Evolutionary conservation across 2,888 invertebrate genomes (phyloP).

Genomic region (Ceramica pisi): DNA sequence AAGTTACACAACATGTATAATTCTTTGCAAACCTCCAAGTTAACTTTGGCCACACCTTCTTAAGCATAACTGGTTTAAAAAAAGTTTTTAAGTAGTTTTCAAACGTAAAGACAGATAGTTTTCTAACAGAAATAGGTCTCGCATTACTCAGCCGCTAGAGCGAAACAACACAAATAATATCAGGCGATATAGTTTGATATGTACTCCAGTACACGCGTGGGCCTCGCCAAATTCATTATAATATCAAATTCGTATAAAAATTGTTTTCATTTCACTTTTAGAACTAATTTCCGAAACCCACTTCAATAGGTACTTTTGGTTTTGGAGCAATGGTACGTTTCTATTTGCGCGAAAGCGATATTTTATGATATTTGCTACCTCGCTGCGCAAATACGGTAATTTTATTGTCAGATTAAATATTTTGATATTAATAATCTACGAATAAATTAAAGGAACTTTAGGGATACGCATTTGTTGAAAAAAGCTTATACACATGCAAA

Average conservation of each 20-base stretch:
- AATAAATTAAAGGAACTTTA: conserved; percentile 48
- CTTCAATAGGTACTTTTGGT: conserved; percentile 51
- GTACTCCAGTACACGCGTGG: conserved; percentile 73
- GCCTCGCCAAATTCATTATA: conserved; percentile 65
- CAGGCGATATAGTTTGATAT: conserved; percentile 80
- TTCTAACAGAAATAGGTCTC: conserved; percentile 18
- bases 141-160: conserved; percentile 26
- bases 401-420: conserved; percentile 53
- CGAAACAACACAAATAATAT: conserved; percentile 62
- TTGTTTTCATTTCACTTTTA: conserved; percentile 62
- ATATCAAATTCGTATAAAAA: conserved; percentile 83
- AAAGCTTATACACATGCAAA: conserved; percentile 55
- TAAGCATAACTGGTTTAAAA: conserved; percentile 3
- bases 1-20: conserved; percentile 28
- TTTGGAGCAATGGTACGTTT: conserved; percentile 66
- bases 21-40: conserved; percentile 10
- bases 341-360: conserved; percentile 1
- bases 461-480: conserved; percentile 20
- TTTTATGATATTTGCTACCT: conserved; percentile 20
- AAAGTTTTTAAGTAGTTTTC: conserved; percentile 14
- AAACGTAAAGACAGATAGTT: conserved; percentile 12
- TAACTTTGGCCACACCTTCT: neutral
- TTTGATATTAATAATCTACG: conserved; percentile 44
- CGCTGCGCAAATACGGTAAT: conserved; percentile 6
- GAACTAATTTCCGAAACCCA: conserved; percentile 65